Evolutionary conservation across 2,113 vertebrate genomes (phyloP), one percentile per base, ranked within the genome.

Genomic region (Crotophaga sulcirostris): DNA sequence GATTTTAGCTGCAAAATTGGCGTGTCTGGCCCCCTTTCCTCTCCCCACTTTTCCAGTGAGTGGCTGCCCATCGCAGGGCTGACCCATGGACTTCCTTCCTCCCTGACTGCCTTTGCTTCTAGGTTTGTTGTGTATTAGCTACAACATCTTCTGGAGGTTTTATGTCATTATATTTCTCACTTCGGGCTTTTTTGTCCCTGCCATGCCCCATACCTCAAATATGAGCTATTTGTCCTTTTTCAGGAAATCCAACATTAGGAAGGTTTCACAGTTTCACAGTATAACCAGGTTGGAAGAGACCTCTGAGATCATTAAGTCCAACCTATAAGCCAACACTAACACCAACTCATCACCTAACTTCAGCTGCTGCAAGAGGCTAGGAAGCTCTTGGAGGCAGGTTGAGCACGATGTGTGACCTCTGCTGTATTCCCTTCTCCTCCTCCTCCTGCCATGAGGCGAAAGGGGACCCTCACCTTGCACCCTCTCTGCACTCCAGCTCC

Each of bases 401-500:
- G 34, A 68, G 31, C 18, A 28, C 59, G 6, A 94, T 31, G n/a
- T 64, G n/a, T 60, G 40, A 69, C 59, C 36, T 87, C 63, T 47
- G n/a, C 56, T 0, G 0, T 33, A 13, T 40, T 76, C 36, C 13
- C 6, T 70, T 56, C 26, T 80, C 58, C 24, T 64, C 31, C 25
- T 45, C 64, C 17, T 49, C 7, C 1, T 3, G 18, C 38, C 34
- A 54, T 36, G 1, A 62, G 51, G 36, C 59, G 1, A 0, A 54
- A 19, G 16, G 31, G 15, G 5, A 74, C 36, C 18, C 34, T 76
- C 42, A 11, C 20, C 34, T 78, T 0, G 0, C 34, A 47, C 10
- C 38, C 11, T 68, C 34, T 33, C 3, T 20, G 17, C 1, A 2
- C 54, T 75, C 79, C 62, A 54, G 8, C 40, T 76, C 40, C 2